Evolutionary conservation across 1,140 invertebrate species (phyloP).

Genomic region (Ceratosolen solmsi): DNA sequence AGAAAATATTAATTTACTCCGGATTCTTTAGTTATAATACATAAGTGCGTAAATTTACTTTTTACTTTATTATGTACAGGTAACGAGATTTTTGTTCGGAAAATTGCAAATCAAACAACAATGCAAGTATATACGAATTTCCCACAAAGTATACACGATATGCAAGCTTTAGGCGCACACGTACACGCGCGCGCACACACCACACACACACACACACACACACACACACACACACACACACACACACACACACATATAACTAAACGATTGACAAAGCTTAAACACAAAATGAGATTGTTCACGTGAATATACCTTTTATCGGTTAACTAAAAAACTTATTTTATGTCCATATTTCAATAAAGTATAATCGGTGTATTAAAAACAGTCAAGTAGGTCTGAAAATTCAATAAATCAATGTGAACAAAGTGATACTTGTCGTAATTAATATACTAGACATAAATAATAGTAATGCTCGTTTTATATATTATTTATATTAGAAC

Average conservation of each 20-base stretch:
- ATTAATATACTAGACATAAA: background rate
- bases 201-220: no score
- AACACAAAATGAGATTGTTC: background rate
- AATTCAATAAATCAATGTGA: constrained; percentile 13
- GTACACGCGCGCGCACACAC: no score
- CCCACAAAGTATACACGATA: background rate
- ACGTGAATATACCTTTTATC: background rate
- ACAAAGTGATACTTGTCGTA: background rate
- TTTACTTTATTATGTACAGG: background rate
- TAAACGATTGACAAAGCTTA: background rate
- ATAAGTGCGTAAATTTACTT: background rate
- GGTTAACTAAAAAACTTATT: background rate
- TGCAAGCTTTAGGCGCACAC: no score
- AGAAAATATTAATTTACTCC: background rate
- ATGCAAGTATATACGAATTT: background rate
- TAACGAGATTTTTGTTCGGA: background rate
- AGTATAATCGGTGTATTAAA: background rate
- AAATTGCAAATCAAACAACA: constrained; percentile 12
- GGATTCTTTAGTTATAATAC: background rate
- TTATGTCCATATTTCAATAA: background rate
- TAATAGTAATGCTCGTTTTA: no score
- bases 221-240: background rate
- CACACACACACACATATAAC: background rate
- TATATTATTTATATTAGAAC: no score
- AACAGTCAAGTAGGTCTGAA: background rate